phyloP scores from a whole-genome alignment of 2,797 vertebrate genomes.

The Ispidina lecontei region DNA sequence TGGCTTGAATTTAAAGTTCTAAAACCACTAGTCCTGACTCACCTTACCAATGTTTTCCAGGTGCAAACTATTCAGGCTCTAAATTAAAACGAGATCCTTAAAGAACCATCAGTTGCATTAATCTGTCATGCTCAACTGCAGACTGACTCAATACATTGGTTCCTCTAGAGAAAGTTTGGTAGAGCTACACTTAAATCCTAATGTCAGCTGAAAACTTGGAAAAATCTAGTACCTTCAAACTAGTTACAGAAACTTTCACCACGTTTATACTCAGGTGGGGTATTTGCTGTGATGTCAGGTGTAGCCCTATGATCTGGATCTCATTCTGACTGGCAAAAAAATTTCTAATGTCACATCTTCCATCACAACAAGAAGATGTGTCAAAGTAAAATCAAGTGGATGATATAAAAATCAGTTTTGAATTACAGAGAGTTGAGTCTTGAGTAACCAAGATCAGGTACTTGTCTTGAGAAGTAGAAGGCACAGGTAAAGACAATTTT shows the following conservation, averaged over 20 bases:
- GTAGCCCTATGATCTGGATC: neutral
- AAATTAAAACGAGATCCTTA: neutral
- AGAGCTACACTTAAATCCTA: neutral
- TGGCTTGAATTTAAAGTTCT: neutral
- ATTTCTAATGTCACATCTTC: neutral
- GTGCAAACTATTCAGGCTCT: neutral
- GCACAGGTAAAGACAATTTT: neutral
- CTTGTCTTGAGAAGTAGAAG: neutral
- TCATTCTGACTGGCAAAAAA: accelerated
- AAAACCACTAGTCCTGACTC: slow-evolving; percentile 46
- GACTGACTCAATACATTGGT: neutral
- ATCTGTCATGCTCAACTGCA: neutral
- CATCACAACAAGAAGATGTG: neutral
- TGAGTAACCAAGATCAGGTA: neutral
- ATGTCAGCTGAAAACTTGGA: neutral
- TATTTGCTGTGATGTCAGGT: neutral
- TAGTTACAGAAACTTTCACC: neutral
- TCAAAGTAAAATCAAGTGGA: neutral
- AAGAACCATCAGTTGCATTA: neutral
- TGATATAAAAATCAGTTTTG: neutral
- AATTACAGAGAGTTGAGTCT: neutral
- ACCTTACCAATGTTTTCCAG: slow-evolving; percentile 40
- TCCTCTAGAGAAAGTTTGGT: neutral
- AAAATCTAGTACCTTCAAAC: neutral
- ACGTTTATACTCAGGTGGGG: neutral